Conservation (phyloP, 2,113 vertebrate species). For the Lucifuga dentata region DNA sequence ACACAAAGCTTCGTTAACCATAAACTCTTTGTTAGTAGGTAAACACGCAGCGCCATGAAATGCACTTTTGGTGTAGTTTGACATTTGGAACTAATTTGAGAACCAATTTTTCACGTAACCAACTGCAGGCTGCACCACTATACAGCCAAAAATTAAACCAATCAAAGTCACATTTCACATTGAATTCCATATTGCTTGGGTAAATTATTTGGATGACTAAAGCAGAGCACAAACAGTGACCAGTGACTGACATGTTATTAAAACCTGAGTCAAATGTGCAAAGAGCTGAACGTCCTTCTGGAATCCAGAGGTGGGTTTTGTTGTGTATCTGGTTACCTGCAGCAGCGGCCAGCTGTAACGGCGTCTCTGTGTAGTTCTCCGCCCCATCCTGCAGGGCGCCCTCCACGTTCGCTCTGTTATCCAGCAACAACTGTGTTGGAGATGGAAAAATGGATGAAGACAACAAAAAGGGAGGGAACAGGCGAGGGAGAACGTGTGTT, state of each 20-base stretch:
- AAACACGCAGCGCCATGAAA: no score
- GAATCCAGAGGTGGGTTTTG: not conserved
- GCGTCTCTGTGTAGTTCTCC: conserved; percentile 84
- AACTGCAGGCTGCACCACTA: conserved; percentile 1
- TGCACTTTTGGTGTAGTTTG: no score
- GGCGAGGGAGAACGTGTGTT: conserved; percentile 42
- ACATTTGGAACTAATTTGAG: no score
- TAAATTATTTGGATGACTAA: conserved; percentile 43
- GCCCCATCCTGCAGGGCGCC: conserved; percentile 81
- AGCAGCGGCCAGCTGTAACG: conserved; percentile 84
- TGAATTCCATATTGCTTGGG: conserved; percentile 19
- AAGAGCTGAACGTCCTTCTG: no score
- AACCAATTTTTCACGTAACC: no score
- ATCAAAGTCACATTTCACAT: not conserved
- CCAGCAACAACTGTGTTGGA: conserved; percentile 80
- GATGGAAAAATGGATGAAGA: conserved; percentile 3
- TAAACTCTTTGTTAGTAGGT: no score
- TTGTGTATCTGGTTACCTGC: conserved; percentile 75
- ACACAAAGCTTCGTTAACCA: no score
- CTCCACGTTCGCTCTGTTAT: conserved; percentile 82
- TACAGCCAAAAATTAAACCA: not conserved
- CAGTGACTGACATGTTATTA: no score
- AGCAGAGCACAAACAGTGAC: conserved; percentile 5
- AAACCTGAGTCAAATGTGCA: not conserved
- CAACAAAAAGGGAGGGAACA: conserved; percentile 20